Percentiles rank a stretch among this genome's conserved stretches.
Evolutionary conservation across 2,888 invertebrate species (phyloP).

Genomic region (Lycocerus yunnanus): DNA sequence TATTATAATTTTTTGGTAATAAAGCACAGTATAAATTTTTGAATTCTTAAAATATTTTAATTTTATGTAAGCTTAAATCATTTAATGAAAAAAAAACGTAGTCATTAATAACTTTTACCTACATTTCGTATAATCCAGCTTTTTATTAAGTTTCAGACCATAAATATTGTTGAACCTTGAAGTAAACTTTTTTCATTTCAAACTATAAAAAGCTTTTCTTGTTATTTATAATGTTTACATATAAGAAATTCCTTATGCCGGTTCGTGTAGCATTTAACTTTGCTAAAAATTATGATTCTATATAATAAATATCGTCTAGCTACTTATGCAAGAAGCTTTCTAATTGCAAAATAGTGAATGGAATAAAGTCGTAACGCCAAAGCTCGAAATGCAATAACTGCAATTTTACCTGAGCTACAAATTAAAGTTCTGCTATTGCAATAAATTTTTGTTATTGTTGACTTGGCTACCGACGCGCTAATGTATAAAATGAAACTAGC

Average conservation of each 20-base stretch:
- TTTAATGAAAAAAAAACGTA: slow-evolving; percentile 6
- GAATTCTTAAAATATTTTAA: neutral
- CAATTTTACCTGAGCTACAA: neutral
- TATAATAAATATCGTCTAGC: neutral
- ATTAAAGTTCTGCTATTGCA: neutral
- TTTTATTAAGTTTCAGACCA: slow-evolving; percentile 19
- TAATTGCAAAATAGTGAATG: neutral
- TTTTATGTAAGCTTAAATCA: neutral
- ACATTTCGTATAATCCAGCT: slow-evolving; percentile 14
- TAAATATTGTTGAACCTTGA: slow-evolving; percentile 18
- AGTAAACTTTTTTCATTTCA: slow-evolving; percentile 17
- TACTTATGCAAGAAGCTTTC: neutral
- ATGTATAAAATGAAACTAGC: neutral
- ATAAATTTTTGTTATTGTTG: neutral
- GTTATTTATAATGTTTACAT: slow-evolving; percentile 2
- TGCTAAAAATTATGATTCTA: neutral
- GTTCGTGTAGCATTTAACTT: neutral
- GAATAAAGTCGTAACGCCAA: neutral
- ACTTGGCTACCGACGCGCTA: neutral
- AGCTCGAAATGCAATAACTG: neutral
- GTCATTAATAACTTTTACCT: slow-evolving; percentile 17
- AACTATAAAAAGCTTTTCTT: slow-evolving; percentile 10
- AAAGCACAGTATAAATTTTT: neutral
- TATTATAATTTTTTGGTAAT: neutral
- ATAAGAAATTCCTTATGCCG: neutral